Conservation (phyloP, 2,113 vertebrate species). For the Xiphorhynchus elegans region DNA sequence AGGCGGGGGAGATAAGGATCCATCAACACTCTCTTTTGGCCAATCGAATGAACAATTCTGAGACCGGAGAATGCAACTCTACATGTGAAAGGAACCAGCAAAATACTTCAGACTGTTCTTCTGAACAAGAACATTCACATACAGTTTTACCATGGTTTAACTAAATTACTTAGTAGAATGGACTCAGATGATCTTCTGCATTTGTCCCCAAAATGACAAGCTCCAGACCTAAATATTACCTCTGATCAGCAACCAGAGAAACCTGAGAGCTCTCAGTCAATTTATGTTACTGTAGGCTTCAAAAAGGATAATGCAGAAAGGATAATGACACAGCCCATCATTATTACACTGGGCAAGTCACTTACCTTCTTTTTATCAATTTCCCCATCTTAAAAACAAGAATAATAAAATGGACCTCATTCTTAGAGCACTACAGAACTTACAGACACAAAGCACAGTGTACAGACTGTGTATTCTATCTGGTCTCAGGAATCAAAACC, state of each 20-base stretch:
- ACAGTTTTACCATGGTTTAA: background rate
- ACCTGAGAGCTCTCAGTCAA: background rate
- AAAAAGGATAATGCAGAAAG: background rate
- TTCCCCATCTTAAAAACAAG: background rate
- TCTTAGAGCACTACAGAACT: background rate
- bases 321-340: background rate
- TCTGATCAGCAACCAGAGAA: background rate
- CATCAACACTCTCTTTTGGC: background rate
- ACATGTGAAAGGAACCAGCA: background rate
- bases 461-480: background rate
- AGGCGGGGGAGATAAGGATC: background rate
- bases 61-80: background rate
- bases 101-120: background rate
- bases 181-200: background rate
- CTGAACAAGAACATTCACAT: background rate
- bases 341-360: background rate
- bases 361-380: background rate
- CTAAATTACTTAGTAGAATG: background rate
- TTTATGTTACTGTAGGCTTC: background rate
- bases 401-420: background rate
- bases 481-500: background rate
- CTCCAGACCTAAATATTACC: background rate
- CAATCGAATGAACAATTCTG: background rate
- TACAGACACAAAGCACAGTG: background rate
- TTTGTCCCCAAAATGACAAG: background rate